Evolutionary conservation across 1,140 invertebrate species (phyloP).

Genomic region (Tyrophagus putrescentiae): DNA sequence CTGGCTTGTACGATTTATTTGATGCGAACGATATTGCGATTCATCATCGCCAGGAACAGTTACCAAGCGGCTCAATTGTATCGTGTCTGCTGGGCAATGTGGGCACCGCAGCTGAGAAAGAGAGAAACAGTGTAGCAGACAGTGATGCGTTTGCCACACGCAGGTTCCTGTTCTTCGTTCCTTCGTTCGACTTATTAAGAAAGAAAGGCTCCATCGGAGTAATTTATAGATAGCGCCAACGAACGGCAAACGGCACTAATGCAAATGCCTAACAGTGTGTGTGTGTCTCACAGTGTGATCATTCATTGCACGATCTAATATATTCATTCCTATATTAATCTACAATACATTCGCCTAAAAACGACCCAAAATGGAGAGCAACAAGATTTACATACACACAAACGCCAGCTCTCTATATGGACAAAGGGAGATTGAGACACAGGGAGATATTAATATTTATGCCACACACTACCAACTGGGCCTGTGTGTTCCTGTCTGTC

Average conservation of each 20-base stretch:
- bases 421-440: neutral
- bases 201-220: neutral
- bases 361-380: neutral
- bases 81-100: no score
- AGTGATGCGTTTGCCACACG: neutral
- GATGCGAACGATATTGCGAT: slow-evolving; percentile 14
- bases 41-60: slow-evolving; percentile 3
- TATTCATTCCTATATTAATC: slow-evolving; percentile 11
- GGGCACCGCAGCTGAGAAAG: no score
- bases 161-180: neutral
- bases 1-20: slow-evolving; percentile 2
- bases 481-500: no score
- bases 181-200: neutral
- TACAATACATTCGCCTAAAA: neutral
- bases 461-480: no score
- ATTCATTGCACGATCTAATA: slow-evolving; percentile 4
- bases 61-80: no score
- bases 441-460: slow-evolving; percentile 12
- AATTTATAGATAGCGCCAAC: slow-evolving; percentile 9
- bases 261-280: slow-evolving; percentile 8
- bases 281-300: neutral
- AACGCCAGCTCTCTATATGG: neutral
- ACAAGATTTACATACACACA: slow-evolving; percentile 5
- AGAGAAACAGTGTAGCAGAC: neutral
- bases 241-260: neutral